Conservation (phyloP, 2,113 vertebrate species). For the Bettongia penicillata region DNA sequence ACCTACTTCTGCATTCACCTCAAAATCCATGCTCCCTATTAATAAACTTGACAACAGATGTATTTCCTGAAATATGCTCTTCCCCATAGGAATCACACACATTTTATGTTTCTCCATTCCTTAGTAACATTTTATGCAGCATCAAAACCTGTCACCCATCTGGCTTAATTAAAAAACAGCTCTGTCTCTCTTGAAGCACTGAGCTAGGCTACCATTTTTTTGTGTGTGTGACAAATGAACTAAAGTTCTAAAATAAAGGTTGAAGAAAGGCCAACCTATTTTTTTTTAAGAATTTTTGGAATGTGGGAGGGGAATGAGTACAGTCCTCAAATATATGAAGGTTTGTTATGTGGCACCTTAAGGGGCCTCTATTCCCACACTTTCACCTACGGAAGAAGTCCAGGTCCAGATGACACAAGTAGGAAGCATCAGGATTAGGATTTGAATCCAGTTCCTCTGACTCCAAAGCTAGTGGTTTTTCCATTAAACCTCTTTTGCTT, state of each 20-base stretch:
- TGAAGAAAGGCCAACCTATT: neutral
- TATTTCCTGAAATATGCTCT: neutral
- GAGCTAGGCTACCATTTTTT: neutral
- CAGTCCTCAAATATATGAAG: neutral
- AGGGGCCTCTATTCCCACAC: neutral
- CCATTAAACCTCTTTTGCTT: neutral
- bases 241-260: neutral
- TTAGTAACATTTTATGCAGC: neutral
- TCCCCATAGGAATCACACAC: neutral
- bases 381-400: neutral
- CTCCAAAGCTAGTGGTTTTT: neutral
- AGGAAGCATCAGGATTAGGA: neutral
- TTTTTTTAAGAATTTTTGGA: neutral
- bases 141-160: neutral
- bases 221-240: neutral
- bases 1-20: neutral
- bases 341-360: neutral
- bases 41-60: neutral
- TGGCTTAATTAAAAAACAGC: neutral
- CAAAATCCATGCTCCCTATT: neutral
- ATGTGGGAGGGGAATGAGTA: neutral
- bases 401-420: neutral
- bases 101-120: neutral
- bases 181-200: neutral
- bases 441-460: neutral